These are phyloP conservation scores for Pachliopta kotzebuea DNA, from an alignment of 2,888 invertebrate genomes.

Conservation along the genomic window DNA sequence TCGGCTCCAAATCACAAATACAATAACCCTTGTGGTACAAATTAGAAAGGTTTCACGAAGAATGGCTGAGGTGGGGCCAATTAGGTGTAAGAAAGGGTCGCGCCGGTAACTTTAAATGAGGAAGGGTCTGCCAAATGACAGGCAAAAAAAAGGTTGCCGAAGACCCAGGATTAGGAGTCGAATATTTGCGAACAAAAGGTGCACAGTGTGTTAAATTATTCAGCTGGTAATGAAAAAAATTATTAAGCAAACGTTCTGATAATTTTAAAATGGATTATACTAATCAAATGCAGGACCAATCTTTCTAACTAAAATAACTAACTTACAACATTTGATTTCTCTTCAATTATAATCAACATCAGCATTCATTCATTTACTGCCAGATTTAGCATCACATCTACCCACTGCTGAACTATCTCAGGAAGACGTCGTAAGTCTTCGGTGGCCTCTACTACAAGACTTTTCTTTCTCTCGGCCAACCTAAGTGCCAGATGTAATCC, in stretches of 20 bases:
- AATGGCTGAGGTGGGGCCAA: slow-evolving; percentile 25
- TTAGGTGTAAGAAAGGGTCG: slow-evolving; percentile 30
- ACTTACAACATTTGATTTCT: no score
- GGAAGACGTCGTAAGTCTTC: no score
- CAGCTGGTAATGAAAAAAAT: slow-evolving; percentile 6
- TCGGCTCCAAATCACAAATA: slow-evolving; percentile 28
- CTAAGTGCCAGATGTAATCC: no score
- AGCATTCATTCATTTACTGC: no score
- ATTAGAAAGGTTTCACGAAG: slow-evolving; percentile 29
- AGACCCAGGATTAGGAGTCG: slow-evolving; percentile 23
- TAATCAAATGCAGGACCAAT: no score
- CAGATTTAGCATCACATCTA: no score
- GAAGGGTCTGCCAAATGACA: slow-evolving; percentile 26
- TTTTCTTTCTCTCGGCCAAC: no score
- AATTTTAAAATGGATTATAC: no score
- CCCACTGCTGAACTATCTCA: no score
- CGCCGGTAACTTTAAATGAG: slow-evolving; percentile 29
- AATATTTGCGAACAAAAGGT: slow-evolving; percentile 29
- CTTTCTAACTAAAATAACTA: no score
- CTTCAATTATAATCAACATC: no score
- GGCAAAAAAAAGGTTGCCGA: slow-evolving; percentile 29
- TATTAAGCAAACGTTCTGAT: background rate
- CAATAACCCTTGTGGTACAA: slow-evolving; percentile 30
- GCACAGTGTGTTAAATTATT: slow-evolving; percentile 5
- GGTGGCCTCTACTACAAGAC: no score